phyloP scores from a whole-genome alignment of 2,113 vertebrate genomes.

The Oreochromis niloticus region DNA sequence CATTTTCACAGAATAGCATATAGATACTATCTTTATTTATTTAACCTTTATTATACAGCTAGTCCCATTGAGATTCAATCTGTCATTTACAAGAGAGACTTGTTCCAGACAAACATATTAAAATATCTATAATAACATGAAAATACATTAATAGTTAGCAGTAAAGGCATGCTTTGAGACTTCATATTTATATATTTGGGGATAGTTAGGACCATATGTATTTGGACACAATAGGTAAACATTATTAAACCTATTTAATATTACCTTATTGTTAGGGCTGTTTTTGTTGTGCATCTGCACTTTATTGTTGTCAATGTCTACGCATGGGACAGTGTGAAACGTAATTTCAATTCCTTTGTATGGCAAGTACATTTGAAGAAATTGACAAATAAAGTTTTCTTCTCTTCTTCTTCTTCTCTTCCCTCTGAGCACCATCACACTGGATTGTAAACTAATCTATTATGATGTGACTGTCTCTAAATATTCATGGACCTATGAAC shows the following conservation, averaged over 20 bases:
- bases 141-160: neutral
- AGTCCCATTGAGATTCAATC: neutral
- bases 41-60: neutral
- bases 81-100: neutral
- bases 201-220: neutral
- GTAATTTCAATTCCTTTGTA: too few relatives aligned
- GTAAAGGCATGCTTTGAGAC: neutral
- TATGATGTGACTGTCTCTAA: neutral
- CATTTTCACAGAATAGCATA: neutral
- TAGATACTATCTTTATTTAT: fast-evolving
- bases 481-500: neutral
- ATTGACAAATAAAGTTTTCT: too few relatives aligned
- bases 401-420: neutral
- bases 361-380: too few relatives aligned
- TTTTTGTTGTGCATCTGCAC: too few relatives aligned
- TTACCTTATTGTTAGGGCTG: too few relatives aligned
- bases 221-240: neutral
- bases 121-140: neutral
- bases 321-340: too few relatives aligned
- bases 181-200: neutral
- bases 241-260: too few relatives aligned
- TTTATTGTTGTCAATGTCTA: too few relatives aligned
- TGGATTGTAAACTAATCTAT: neutral
- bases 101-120: neutral
- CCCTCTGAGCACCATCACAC: neutral